Conservation (phyloP, 1,140 invertebrate genomes). For the Papilio polytes region DNA sequence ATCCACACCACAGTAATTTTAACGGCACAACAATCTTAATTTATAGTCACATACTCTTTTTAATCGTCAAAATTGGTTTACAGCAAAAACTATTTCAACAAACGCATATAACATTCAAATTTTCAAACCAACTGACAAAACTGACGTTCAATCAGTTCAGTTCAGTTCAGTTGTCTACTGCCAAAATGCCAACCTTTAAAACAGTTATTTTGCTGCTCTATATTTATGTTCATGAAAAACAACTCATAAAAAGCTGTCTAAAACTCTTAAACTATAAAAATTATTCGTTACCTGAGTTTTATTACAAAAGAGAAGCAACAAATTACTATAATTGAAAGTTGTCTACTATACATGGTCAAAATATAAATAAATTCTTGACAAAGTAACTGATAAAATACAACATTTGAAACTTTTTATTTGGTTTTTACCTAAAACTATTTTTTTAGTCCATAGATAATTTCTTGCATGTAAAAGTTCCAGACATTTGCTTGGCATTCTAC, state of each 20-base stretch:
- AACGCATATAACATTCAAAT: neutral
- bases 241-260: no score
- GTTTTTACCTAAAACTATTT: neutral
- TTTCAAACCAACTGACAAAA: constrained; percentile 23
- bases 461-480: neutral
- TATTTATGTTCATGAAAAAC: neutral
- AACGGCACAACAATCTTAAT: neutral
- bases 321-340: no score
- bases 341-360: no score
- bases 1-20: neutral
- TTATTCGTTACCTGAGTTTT: no score
- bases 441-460: neutral
- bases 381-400: no score
- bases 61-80: neutral
- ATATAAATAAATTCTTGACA: no score
- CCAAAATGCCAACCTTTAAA: neutral
- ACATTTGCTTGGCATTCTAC: neutral
- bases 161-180: neutral
- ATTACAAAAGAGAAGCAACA: no score
- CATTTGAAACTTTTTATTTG: no score
- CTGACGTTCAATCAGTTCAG: neutral
- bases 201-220: neutral
- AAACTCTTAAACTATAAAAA: no score
- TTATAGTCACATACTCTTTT: constrained; percentile 9
- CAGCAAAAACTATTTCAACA: neutral